These are phyloP conservation scores for Orestias chungarensis DNA, from an alignment of 2,797 vertebrate genomes.

Conservation along the genomic window DNA sequence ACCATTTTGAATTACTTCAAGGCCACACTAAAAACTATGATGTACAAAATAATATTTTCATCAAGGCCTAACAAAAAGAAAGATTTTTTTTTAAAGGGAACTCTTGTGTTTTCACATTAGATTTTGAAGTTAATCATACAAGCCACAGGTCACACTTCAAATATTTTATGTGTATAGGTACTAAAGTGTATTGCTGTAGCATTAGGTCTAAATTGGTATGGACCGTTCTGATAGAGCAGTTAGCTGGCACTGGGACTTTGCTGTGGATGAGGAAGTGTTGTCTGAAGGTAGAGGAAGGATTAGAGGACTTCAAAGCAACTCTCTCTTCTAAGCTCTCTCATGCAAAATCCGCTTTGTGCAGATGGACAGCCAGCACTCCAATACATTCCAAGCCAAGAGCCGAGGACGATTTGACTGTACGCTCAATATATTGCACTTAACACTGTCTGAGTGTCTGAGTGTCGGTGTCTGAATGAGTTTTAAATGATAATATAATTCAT, in stretches of 20 bases:
- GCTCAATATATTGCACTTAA: conserved; percentile 29
- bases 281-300: conserved; percentile 80
- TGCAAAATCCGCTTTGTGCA: conserved; percentile 80
- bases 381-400: conserved; percentile 44
- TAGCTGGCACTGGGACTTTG: conserved; percentile 43
- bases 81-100: neutral
- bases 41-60: neutral
- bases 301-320: conserved; percentile 79
- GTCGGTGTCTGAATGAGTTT: neutral
- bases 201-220: conserved; percentile 27
- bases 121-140: neutral
- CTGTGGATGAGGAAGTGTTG: conserved; percentile 72
- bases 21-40: neutral
- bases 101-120: neutral
- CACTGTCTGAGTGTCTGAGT: neutral
- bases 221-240: conserved; percentile 38
- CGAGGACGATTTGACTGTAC: conserved; percentile 46
- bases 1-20: neutral
- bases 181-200: conserved; percentile 3
- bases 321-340: conserved; percentile 77
- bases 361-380: conserved; percentile 67
- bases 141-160: neutral
- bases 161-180: neutral
- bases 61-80: neutral
- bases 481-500: neutral